Conservation (phyloP, 92 coral and sea anemone genomes). For the Anthopleura xanthogrammica region DNA sequence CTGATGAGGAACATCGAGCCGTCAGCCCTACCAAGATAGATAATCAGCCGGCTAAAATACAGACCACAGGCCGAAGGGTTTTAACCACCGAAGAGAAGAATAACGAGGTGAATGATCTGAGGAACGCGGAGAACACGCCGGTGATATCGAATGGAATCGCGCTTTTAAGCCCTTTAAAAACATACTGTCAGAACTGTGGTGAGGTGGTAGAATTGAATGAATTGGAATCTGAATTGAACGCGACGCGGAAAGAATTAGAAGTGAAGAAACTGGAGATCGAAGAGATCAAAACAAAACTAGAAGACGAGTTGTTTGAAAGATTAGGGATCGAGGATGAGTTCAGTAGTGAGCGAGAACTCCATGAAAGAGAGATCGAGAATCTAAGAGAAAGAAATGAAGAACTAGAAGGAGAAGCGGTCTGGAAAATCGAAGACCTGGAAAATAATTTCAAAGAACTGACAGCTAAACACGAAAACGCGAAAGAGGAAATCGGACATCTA, state of each 20-base stretch:
- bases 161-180: background rate
- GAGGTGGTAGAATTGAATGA: slow-evolving; percentile 17
- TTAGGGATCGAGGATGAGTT: slow-evolving; percentile 62
- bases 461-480: slow-evolving; percentile 40
- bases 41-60: slow-evolving; percentile 19
- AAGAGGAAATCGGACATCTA: slow-evolving; percentile 48
- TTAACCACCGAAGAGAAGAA: slow-evolving; percentile 9
- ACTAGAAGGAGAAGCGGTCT: slow-evolving; percentile 33
- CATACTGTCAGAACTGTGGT: slow-evolving; percentile 39
- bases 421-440: slow-evolving; percentile 48
- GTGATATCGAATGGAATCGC: slow-evolving; percentile 1
- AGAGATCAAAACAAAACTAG: slow-evolving; percentile 49
- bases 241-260: slow-evolving; percentile 51
- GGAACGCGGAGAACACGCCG: background rate
- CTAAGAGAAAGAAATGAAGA: slow-evolving; percentile 40
- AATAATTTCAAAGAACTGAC: slow-evolving; percentile 24
- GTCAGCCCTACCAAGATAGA: slow-evolving; percentile 29
- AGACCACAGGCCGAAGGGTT: slow-evolving; percentile 12
- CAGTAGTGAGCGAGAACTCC: slow-evolving; percentile 37
- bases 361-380: slow-evolving; percentile 32
- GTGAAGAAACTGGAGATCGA: slow-evolving; percentile 47
- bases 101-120: slow-evolving; percentile 3
- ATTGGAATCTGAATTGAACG: slow-evolving; percentile 47
- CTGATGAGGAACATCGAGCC: slow-evolving; percentile 23
- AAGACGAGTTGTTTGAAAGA: slow-evolving; percentile 62